Evolutionary conservation across 2,113 vertebrate species (phyloP), one percentile per base, ranked within the genome.

Genomic region (Oriolus oriolus): DNA sequence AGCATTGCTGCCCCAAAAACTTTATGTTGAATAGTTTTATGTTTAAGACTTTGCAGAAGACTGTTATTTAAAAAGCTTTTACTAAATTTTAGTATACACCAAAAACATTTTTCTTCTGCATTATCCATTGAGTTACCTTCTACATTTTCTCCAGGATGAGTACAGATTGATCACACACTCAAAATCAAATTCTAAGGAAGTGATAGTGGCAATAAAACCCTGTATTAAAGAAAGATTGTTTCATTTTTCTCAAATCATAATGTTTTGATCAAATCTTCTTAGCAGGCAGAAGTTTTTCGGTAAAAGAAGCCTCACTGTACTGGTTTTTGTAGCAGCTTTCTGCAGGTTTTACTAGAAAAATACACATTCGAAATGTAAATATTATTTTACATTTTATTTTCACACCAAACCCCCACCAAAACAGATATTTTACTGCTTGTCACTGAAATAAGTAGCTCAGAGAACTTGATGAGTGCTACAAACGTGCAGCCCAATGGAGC

Each of bases 401-500:
- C 23, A 33, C 7, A 37, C 2, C 13, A 37, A 41, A 0, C 0
- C 1, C 20, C 22, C n/a, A 52, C 5, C 9, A 45, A 30, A 65
- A 33, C 4, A 64, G 28, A 2, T 33, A 60, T 30, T 44, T 60
- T 33, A 30, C 14, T 24, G 5, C 9, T 26, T 31, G 2, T n/a
- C 65, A 3, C 50, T 4, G 1, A 52, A 30, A 23, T n/a, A 37
- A 74, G 10, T 13, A 57, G 16, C 35, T 9, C 28, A 87, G 45
- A 70, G 65, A 52, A 74, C 19, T 31, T 1, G 1, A 15, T 0
- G 3, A 61, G 42, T 20, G 49, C 30, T 35, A 16, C 9, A 37
- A 20, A 37, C 0, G 0, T 19, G 23, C 16, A 56, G 9, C 16
- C 39, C 0, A 0, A n/a, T 5, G 33, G 33, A 5, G 31, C 3